A percentile compares a stretch with the other conserved stretches of the same genome.
Evolutionary conservation across 2,113 vertebrate species (phyloP).

Genomic region (Gasterosteus aculeatus): DNA sequence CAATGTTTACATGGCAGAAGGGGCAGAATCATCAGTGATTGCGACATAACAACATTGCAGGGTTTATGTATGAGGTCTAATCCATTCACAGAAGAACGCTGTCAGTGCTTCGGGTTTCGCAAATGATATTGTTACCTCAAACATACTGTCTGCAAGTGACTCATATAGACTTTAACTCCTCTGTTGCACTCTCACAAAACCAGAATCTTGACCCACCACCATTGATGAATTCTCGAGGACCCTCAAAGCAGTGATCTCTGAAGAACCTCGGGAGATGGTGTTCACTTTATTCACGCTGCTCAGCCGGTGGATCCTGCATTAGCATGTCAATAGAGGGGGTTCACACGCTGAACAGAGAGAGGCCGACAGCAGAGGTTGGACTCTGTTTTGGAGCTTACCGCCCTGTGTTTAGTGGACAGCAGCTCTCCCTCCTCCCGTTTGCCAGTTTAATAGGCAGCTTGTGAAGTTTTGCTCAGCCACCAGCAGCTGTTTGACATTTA

Average conservation of each 20-base stretch:
- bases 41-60: constrained; percentile 45
- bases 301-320: constrained; percentile 73
- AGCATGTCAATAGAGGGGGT: constrained; percentile 80
- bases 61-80: constrained; percentile 48
- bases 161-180: constrained; percentile 7
- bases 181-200: constrained; percentile 15
- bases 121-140: constrained; percentile 1
- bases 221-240: constrained; percentile 50
- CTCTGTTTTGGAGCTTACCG: constrained; percentile 35
- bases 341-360: constrained; percentile 24
- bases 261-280: constrained; percentile 59
- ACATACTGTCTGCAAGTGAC: constrained; percentile 5
- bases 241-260: constrained; percentile 55
- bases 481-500: constrained; percentile 61
- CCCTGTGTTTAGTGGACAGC: constrained; percentile 35
- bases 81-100: constrained; percentile 14
- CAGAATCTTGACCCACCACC: constrained; percentile 24
- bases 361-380: constrained; percentile 40
- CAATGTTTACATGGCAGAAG: constrained; percentile 66
- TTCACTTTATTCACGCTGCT: constrained; percentile 75
- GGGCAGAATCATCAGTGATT: constrained; percentile 56
- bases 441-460: constrained; percentile 41
- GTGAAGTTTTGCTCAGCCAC: constrained; percentile 42
- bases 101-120: neutral
- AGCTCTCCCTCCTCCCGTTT: constrained; percentile 30